Evolutionary conservation across 2,888 invertebrate genomes (phyloP).

Genomic region (Graphium colonna): DNA sequence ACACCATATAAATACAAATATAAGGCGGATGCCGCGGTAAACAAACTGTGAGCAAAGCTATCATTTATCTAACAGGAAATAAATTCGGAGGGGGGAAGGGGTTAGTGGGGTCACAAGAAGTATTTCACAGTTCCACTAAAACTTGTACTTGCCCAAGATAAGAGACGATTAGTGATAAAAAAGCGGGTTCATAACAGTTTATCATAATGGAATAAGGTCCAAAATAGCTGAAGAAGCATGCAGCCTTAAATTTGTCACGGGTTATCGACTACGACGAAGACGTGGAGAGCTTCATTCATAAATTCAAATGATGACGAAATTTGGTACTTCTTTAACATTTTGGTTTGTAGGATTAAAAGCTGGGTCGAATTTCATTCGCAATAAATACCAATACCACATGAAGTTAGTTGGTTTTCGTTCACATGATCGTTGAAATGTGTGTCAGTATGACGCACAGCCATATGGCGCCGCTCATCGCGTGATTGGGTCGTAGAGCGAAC

Average conservation of each 20-base stretch:
- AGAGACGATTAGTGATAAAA: conserved; percentile 24
- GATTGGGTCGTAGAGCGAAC: too few relatives aligned
- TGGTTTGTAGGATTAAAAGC: too few relatives aligned
- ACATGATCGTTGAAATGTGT: too few relatives aligned
- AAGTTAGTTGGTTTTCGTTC: too few relatives aligned
- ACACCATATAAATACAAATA: not conserved
- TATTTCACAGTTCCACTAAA: conserved; percentile 12
- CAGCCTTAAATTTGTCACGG: conserved; percentile 28
- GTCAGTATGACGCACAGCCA: too few relatives aligned
- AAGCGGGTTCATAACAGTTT: not conserved
- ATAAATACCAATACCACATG: too few relatives aligned
- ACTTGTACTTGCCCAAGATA: conserved; percentile 23
- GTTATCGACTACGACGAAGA: conserved; percentile 38
- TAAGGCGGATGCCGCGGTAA: not conserved
- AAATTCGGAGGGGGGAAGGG: not conserved
- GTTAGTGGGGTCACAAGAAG: conserved; percentile 8
- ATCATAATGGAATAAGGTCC: not conserved
- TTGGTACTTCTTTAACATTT: too few relatives aligned
- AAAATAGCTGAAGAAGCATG: not conserved
- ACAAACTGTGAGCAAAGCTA: conserved; percentile 1
- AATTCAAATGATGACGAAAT: not conserved
- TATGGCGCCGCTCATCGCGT: too few relatives aligned
- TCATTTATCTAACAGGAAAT: conserved; percentile 18
- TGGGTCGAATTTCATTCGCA: too few relatives aligned
- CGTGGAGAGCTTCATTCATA: conserved; percentile 40